Evolutionary conservation across 2,113 vertebrate genomes (phyloP).

Genomic region (Xerus inauris): DNA sequence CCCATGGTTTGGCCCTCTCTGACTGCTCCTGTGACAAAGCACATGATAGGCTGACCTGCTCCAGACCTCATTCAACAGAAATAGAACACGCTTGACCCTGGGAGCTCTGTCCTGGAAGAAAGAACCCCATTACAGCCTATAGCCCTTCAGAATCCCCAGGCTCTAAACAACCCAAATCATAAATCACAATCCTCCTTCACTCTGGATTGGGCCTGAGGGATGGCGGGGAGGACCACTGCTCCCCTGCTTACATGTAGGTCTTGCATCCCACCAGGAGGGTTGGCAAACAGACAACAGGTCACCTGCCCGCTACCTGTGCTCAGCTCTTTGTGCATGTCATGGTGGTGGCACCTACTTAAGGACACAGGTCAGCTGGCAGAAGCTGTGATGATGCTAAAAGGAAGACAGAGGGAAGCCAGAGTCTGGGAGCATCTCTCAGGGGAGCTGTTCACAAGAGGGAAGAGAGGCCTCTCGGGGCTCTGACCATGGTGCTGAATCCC

Average conservation of each 20-base stretch:
- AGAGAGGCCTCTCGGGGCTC: neutral
- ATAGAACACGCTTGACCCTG: neutral
- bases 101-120: neutral
- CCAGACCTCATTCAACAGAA: neutral
- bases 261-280: neutral
- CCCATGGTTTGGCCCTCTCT: neutral
- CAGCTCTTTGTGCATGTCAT: neutral
- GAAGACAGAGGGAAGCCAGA: neutral
- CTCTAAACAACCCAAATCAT: neutral
- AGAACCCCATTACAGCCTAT: neutral
- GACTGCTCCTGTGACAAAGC: neutral
- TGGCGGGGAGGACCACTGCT: neutral
- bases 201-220: neutral
- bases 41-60: neutral
- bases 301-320: neutral
- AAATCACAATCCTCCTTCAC: neutral
- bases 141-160: neutral
- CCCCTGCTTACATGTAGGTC: neutral
- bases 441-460: neutral
- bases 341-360: neutral
- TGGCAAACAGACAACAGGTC: neutral
- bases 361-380: neutral
- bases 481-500: conserved; percentile 80
- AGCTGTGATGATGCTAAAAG: neutral
- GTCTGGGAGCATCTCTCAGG: neutral